Evolutionary conservation across 1,140 invertebrate species (phyloP), one percentile per base, ranked within the genome.

Genomic region (Lutraria rhynchaena): DNA sequence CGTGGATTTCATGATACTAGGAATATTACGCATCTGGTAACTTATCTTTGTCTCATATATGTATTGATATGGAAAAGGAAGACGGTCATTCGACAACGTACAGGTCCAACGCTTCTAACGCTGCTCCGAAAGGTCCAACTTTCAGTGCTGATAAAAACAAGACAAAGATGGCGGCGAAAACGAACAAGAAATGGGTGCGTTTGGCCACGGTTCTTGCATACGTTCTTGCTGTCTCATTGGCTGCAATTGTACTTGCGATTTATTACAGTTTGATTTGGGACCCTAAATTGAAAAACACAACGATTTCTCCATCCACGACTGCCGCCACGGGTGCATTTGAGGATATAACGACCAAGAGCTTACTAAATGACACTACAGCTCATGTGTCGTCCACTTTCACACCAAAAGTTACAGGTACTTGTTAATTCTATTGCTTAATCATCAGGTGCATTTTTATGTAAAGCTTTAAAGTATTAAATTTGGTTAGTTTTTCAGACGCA

Each of bases 251-350:
- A 90, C 94, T 99, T 31, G 98, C 97, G 0, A 94, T 98, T 15
- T 99, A 99, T 93, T 99, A 99, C 93, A 96, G 98, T 81, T 97
- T 99, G 91, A 95, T 99, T 81, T 99, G 98, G 98, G 95, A 98
- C 91, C 97, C 97, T 0, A 94, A 94, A 65, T 88, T 93, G 13
- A 89, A 90, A 58, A 85, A 82, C 0, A 65, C 78, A 15, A 83
- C 82, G 33, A 60, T 78, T n/a, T 53, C 77, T 31, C 60, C 78
- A 27, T 4, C 49, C 15, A 53, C 41, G 24, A 73, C 69, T 3
- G 7, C 44, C 1, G 31, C 46, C 19, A 29, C 53, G 9, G 55
- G 24, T 57, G 49, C 5, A 31, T 29, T 22, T 17, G 46, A 60
- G 27, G 78, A 65, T n/a, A 67, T 19, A 0, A 44, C 37, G 0